These are phyloP conservation scores for Lutjanus erythropterus DNA, from an alignment of 2,113 vertebrate species.

Conservation along the genomic window DNA sequence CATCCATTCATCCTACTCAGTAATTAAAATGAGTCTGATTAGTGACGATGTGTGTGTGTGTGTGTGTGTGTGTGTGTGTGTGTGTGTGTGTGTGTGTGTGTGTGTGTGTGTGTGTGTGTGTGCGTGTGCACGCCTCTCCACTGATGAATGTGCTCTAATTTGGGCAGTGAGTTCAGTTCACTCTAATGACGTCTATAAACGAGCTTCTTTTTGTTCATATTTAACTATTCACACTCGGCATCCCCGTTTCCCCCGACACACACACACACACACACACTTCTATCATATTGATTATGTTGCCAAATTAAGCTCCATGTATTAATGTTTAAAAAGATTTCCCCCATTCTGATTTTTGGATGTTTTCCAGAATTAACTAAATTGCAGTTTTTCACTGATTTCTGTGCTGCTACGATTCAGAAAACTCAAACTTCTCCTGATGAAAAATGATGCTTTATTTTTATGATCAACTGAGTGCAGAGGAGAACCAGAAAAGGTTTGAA, in stretches of 20 bases:
- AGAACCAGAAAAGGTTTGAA: neutral
- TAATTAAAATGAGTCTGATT: constrained; percentile 49
- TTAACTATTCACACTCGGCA: neutral
- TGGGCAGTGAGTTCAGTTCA: constrained; percentile 29
- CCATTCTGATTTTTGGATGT: neutral
- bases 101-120: constrained; percentile 16
- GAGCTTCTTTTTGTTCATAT: constrained; percentile 9
- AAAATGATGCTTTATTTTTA: neutral
- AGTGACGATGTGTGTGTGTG: neutral
- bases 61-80: constrained; percentile 1
- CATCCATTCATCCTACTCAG: constrained; percentile 22
- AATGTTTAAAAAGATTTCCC: constrained; percentile 16
- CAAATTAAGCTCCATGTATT: constrained; percentile 11
- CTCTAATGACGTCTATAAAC: constrained; percentile 31
- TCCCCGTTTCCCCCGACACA: neutral
- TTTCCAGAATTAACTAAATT: neutral
- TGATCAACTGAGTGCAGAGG: neutral
- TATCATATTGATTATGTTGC: constrained; percentile 23
- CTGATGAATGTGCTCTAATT: constrained; percentile 55
- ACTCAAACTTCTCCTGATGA: neutral
- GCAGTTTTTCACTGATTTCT: neutral
- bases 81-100: constrained; percentile 10
- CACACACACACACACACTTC: neutral
- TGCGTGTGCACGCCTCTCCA: neutral
- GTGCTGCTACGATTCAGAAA: neutral